Conservation (phyloP, 1,140 invertebrate species). For the Piezodorus guildinii region DNA sequence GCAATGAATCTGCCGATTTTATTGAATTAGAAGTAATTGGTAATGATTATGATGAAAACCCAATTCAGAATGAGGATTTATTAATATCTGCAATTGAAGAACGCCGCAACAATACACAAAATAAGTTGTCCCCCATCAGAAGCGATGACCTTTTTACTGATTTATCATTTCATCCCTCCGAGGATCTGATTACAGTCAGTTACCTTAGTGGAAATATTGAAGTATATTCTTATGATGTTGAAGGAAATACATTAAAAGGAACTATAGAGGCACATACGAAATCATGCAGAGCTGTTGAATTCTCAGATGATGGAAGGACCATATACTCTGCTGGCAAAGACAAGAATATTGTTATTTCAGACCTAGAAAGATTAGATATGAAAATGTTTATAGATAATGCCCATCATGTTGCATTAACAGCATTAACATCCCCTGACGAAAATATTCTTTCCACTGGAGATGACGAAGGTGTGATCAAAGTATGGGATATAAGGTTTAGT, state of each 20-base stretch:
- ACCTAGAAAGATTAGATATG: slow-evolving; percentile 1
- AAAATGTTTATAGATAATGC: slow-evolving; percentile 8
- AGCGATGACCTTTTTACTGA: slow-evolving; percentile 2
- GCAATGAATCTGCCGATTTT: not conserved
- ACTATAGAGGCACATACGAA: not conserved
- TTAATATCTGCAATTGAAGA: not conserved
- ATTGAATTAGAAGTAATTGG: not conserved
- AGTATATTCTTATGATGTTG: not conserved
- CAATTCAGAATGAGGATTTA: not conserved
- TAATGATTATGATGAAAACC: not conserved
- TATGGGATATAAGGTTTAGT: slow-evolving; percentile 3
- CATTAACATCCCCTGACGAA: not conserved
- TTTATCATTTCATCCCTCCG: not conserved
- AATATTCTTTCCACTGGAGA: not conserved
- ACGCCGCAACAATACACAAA: not conserved
- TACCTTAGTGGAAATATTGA: slow-evolving; percentile 5
- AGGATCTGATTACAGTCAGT: not conserved
- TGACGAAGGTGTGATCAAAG: slow-evolving; percentile 2
- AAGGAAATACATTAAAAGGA: not conserved
- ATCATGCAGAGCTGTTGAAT: not conserved
- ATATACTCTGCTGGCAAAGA: not conserved
- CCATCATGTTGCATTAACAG: not conserved
- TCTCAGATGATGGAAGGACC: not conserved
- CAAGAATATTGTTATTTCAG: not conserved
- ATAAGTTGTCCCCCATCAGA: not conserved